Percentiles rank a stretch among this genome's conserved stretches.
These are phyloP conservation scores for Hirtodrosophila duncani DNA, from an alignment of 2,888 invertebrate genomes.

Conservation along the genomic window DNA sequence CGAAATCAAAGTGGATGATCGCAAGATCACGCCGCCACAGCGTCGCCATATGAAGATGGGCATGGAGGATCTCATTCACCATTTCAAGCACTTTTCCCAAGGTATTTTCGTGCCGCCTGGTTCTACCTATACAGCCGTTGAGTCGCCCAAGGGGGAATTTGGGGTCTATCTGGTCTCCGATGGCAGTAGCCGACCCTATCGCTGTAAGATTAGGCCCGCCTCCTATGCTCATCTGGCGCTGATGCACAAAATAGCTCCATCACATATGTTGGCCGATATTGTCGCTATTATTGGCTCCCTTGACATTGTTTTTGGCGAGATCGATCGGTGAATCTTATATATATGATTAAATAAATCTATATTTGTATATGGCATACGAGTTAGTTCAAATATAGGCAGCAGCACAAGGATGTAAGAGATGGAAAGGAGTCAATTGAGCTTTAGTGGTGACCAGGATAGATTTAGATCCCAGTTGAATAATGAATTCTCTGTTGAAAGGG, in stretches of 20 bases:
- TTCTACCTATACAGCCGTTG: slow-evolving; percentile 86
- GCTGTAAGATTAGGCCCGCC: slow-evolving; percentile 82
- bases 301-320: slow-evolving; percentile 82
- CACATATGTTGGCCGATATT: slow-evolving; percentile 87
- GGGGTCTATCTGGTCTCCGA: slow-evolving; percentile 92
- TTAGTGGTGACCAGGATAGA: no score
- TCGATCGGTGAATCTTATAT: slow-evolving; percentile 79
- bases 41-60: slow-evolving; percentile 90
- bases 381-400: no score
- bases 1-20: slow-evolving; percentile 88
- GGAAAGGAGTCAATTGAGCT: no score
- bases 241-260: slow-evolving; percentile 81
- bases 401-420: no score
- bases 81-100: slow-evolving; percentile 91
- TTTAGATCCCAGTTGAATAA: no score
- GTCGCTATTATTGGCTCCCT: slow-evolving; percentile 86
- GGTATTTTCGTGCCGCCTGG: slow-evolving; percentile 92
- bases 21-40: slow-evolving; percentile 86
- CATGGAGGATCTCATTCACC: slow-evolving; percentile 94
- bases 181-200: slow-evolving; percentile 87
- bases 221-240: slow-evolving; percentile 83
- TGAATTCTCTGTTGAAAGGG: no score
- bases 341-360: not conserved
- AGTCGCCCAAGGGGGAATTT: slow-evolving; percentile 92
- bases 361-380: not conserved